Evolutionary conservation across 2,888 invertebrate species (phyloP), one percentile per base, ranked within the genome.

Genomic region (Eucera pruinosa): DNA sequence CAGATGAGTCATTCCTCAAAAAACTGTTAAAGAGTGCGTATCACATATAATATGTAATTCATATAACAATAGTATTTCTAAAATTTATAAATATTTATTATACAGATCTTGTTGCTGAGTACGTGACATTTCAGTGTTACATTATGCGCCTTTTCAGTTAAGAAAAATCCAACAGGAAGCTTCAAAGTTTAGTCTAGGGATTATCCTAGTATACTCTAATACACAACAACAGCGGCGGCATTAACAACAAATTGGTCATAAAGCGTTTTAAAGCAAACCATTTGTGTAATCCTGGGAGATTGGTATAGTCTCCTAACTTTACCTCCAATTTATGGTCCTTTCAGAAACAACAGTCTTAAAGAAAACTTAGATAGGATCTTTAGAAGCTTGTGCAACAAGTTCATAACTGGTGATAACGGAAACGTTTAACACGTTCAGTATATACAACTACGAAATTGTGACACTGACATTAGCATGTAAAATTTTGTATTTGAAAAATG

Each of bases 301-400:
- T 27, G 50, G 50, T 9, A 50, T 25, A 50, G n/a, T n/a, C n/a
- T n/a, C n/a, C n/a, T 23, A 27, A 27, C 25, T 27, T 15, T n/a
- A n/a, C 50, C 27, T 50, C 6, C 9, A 30, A n/a, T 50, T 50
- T 50, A 30, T 20, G 27, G 25, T 52, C 52, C 4, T 33, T 25
- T 33, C 18, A 47, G 52, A 18, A 18, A 33, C 52, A 33, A 52
- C 30, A 52, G 52, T 30, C 30, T 52, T 52, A 52, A 18, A 52
- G 33, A 52, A 52, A 33, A 33, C 33, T 52, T 52, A 11, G 18
- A 33, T 33, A 33, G 52, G 33, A 52, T 52, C 52, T 33, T 18
- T 52, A 33, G 18, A 33, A 13, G 52, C 33, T 18, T 11, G 9
- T 33, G 15, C n/a, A n/a, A n/a, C 33, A 33, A 33, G 33, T 52